phyloP scores from a whole-genome alignment of 1,140 invertebrate genomes.

The Trichonephila clavata region DNA sequence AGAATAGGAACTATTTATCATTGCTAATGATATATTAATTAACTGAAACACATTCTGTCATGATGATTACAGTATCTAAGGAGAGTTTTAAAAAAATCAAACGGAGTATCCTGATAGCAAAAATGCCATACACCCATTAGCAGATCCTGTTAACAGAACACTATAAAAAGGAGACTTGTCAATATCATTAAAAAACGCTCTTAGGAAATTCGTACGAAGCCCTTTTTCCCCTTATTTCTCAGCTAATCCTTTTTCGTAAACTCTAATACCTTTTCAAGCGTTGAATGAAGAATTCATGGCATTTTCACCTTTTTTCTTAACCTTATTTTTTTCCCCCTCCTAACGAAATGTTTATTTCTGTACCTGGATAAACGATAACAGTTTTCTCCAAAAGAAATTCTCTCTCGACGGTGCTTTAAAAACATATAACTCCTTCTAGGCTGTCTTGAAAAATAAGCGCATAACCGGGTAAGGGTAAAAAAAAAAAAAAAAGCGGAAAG shows the following conservation, averaged over 20 bases:
- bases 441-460: background rate
- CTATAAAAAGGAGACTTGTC: too few relatives aligned
- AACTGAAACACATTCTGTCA: too few relatives aligned
- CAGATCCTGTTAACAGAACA: too few relatives aligned
- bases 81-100: too few relatives aligned
- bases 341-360: constrained; percentile 11
- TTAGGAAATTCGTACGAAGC: too few relatives aligned
- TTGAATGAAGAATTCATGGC: background rate
- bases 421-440: background rate
- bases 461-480: background rate
- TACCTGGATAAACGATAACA: background rate
- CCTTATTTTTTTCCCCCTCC: background rate
- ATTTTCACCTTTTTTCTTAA: background rate
- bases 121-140: too few relatives aligned
- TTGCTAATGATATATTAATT: too few relatives aligned
- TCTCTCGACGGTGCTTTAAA: background rate
- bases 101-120: too few relatives aligned
- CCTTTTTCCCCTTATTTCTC: too few relatives aligned
- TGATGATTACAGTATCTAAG: too few relatives aligned
- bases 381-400: background rate
- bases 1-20: too few relatives aligned
- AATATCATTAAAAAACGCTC: too few relatives aligned
- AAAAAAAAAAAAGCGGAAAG: background rate
- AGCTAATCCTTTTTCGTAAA: background rate
- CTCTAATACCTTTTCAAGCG: background rate